Percentiles rank a stretch among this genome's conserved stretches.
These are phyloP conservation scores for Danio jaintianensis DNA, from an alignment of 2,797 vertebrate species.

Conservation along the genomic window DNA sequence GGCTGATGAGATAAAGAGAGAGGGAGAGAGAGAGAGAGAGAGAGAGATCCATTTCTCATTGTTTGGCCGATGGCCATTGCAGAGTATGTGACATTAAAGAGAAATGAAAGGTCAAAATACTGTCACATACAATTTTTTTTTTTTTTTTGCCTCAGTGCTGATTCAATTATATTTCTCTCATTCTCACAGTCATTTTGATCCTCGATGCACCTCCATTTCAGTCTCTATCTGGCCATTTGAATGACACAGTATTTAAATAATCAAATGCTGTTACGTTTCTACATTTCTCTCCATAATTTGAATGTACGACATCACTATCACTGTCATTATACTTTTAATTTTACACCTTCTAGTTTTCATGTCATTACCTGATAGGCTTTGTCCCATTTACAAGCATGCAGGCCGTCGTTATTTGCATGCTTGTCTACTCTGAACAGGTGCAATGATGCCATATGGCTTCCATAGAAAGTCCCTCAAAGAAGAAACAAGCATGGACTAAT, in stretches of 20 bases:
- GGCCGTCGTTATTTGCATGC: constrained; percentile 32
- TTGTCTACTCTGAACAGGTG: constrained; percentile 23
- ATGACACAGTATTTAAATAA: constrained; percentile 4
- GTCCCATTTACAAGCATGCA: neutral
- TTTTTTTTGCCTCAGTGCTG: constrained; percentile 37
- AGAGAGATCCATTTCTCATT: constrained; percentile 8
- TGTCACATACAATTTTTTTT: constrained; percentile 10
- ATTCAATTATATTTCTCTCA: constrained; percentile 35
- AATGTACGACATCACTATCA: neutral
- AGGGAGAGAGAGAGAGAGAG: too few species aligned
- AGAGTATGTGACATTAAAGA: constrained; percentile 16
- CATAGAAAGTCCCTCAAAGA: constrained; percentile 37
- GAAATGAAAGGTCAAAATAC: constrained; percentile 22
- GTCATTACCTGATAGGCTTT: constrained; percentile 22
- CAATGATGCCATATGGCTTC: constrained; percentile 29
- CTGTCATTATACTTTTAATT: neutral
- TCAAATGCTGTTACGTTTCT: neutral
- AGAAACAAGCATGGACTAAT: constrained; percentile 36
- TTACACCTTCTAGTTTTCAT: neutral
- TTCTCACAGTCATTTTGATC: neutral
- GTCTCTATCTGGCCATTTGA: neutral
- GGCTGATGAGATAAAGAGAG: constrained; percentile 1
- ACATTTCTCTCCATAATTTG: neutral
- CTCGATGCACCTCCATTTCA: neutral
- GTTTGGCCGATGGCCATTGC: constrained; percentile 20